A percentile compares a stretch with the other conserved stretches of the same genome.
Evolutionary conservation across 2,113 vertebrate species (phyloP).

Genomic region (Zosterops japonicus): DNA sequence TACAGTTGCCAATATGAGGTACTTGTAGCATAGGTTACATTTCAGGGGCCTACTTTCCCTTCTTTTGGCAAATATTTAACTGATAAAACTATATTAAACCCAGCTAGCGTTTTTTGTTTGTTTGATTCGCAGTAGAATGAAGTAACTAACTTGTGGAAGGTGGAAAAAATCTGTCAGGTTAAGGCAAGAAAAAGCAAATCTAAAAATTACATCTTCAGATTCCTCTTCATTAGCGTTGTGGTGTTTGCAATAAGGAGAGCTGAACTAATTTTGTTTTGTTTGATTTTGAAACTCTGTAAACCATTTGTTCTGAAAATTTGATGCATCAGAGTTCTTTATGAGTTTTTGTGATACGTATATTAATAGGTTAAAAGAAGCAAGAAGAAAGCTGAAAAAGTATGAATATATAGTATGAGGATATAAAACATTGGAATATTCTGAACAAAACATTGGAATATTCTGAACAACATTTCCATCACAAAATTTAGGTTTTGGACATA

Average conservation of each 20-base stretch:
- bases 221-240: background rate
- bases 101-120: background rate
- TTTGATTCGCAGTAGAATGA: background rate
- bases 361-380: background rate
- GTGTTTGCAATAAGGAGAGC: background rate
- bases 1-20: background rate
- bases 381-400: background rate
- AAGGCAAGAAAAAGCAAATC: background rate
- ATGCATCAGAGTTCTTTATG: rapidly evolving
- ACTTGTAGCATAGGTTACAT: background rate
- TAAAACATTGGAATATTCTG: background rate
- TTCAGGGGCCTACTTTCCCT: background rate
- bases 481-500: background rate
- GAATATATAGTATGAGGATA: background rate
- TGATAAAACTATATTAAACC: background rate
- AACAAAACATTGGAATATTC: background rate
- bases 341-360: background rate
- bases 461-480: background rate
- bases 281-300: background rate
- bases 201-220: background rate
- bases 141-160: background rate
- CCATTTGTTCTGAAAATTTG: background rate
- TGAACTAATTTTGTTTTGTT: background rate
- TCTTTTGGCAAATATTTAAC: background rate
- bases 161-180: background rate